Conservation (phyloP, 1,140 invertebrate species). For the Atopsyche davidsoni region DNA sequence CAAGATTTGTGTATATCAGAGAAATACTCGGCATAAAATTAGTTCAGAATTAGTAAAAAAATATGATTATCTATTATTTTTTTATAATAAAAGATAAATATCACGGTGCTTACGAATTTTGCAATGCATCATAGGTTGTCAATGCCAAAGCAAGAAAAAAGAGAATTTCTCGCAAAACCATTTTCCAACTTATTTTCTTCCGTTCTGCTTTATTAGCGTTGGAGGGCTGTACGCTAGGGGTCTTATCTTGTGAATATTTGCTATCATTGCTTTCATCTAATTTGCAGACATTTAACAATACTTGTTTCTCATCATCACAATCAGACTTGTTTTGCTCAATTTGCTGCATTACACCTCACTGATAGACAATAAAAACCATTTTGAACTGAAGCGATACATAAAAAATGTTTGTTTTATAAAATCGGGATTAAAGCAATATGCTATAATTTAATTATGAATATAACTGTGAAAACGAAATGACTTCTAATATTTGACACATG, state of each 20-base stretch:
- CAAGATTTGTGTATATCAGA: no score
- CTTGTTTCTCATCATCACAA: slow-evolving; percentile 13
- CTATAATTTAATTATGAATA: slow-evolving; percentile 11
- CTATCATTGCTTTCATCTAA: slow-evolving; percentile 18
- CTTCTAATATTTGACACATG: slow-evolving; percentile 22
- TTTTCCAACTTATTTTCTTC: slow-evolving; percentile 41
- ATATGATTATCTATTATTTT: no score
- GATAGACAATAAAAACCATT: slow-evolving; percentile 1
- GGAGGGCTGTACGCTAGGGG: slow-evolving; percentile 1
- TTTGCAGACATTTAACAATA: slow-evolving; percentile 13
- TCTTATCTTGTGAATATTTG: slow-evolving; percentile 11
- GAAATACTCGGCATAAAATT: no score
- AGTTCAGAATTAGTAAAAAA: no score
- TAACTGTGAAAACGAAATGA: slow-evolving; percentile 9
- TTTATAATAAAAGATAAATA: no score
- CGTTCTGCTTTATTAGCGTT: slow-evolving; percentile 34
- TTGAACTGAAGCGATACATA: not conserved
- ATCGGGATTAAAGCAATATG: slow-evolving; percentile 1
- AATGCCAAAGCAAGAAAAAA: slow-evolving; percentile 49
- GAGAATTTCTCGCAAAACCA: slow-evolving; percentile 43
- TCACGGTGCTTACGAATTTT: slow-evolving; percentile 56
- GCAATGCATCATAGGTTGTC: slow-evolving; percentile 53
- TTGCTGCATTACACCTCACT: slow-evolving; percentile 20
- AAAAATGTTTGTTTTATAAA: slow-evolving; percentile 8
- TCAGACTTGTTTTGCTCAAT: slow-evolving; percentile 6